Percentiles rank a stretch among this genome's conserved stretches.
These are phyloP conservation scores for Cheilosia soror DNA, from an alignment of 2,888 invertebrate genomes.

Conservation along the genomic window DNA sequence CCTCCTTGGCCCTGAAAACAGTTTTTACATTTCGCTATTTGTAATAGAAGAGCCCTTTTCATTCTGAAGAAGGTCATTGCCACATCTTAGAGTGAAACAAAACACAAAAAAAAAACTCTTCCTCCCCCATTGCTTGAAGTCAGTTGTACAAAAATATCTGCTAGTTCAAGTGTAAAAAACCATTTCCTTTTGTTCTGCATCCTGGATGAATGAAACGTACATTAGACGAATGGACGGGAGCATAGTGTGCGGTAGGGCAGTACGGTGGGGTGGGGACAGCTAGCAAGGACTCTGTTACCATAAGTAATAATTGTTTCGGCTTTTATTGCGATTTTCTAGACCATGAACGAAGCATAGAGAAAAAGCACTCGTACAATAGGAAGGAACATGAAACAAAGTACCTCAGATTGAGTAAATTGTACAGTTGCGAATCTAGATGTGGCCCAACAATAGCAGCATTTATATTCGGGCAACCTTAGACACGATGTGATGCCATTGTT, in stretches of 20 bases:
- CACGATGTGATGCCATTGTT: conserved; percentile 3
- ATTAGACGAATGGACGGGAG: conserved; percentile 18
- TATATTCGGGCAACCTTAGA: neutral
- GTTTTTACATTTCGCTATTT: neutral
- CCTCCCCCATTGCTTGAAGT: neutral
- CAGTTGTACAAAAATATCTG: conserved; percentile 34
- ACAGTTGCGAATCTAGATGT: neutral
- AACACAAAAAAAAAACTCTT: neutral
- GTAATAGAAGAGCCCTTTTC: neutral
- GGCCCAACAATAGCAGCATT: conserved; percentile 1
- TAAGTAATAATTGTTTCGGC: conserved; percentile 58
- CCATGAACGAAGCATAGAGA: conserved; percentile 13
- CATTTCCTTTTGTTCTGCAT: conserved; percentile 43
- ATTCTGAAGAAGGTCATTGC: conserved; percentile 30
- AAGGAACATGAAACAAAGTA: conserved; percentile 13
- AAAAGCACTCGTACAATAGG: conserved; percentile 1
- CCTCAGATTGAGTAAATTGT: conserved; percentile 17
- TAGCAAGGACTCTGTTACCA: conserved; percentile 34
- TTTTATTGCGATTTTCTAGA: conserved; percentile 45
- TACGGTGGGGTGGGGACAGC: neutral
- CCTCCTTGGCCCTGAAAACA: conserved; percentile 30
- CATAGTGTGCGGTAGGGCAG: no score
- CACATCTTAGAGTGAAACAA: conserved; percentile 6
- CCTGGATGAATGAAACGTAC: conserved; percentile 35
- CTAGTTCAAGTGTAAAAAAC: conserved; percentile 32